Conservation (phyloP, 2,888 invertebrate genomes). For the Agrotis segetum region DNA sequence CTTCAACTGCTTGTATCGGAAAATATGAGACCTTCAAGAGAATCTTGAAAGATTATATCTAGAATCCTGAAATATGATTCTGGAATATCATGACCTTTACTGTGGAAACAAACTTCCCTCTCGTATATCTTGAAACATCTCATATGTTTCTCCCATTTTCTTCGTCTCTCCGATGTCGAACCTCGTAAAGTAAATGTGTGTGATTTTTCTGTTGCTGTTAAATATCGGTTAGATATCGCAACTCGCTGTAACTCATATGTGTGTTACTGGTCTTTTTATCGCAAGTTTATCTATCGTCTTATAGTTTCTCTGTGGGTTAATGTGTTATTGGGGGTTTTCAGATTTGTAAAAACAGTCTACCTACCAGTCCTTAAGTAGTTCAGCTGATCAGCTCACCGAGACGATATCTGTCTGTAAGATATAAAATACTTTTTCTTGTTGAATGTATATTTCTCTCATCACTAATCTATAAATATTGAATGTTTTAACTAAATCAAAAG, state of each 20-base stretch:
- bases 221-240: conserved; percentile 1
- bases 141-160: conserved; percentile 11
- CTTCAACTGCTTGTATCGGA: conserved; percentile 30
- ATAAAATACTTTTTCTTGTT: too few species aligned
- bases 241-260: background rate
- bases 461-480: too few species aligned
- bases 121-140: conserved; percentile 14
- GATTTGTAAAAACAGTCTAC: background rate
- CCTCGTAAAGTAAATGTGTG: conserved; percentile 31
- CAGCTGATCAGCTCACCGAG: too few species aligned
- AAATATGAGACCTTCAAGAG: conserved; percentile 26
- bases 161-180: conserved; percentile 26
- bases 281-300: background rate
- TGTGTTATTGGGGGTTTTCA: background rate
- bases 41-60: conserved; percentile 28
- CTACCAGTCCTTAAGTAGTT: too few species aligned
- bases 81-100: conserved; percentile 33
- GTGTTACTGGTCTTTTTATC: conserved; percentile 7
- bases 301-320: background rate
- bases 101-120: conserved; percentile 10
- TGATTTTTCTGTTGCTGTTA: conserved; percentile 20
- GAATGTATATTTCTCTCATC: too few species aligned
- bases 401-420: too few species aligned
- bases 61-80: conserved; percentile 13
- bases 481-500: too few species aligned